Evolutionary conservation across 2,797 vertebrate genomes (phyloP), one percentile per base, ranked within the genome.

Genomic region (Benthosema pterotum): DNA sequence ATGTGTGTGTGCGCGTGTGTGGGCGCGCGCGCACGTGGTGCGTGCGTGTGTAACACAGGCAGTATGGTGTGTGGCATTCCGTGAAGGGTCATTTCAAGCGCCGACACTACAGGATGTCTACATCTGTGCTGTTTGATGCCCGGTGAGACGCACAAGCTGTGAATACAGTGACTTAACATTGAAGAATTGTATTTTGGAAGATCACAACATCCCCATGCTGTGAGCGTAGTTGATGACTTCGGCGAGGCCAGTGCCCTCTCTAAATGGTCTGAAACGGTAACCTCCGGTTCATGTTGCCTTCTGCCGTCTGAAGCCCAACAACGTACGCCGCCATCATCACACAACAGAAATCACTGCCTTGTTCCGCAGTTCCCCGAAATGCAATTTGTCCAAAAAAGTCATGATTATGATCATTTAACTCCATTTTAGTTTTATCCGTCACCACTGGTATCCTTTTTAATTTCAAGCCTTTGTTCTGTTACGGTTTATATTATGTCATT

Each of bases 121-220:
- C 90, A 91, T 91, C 87, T 91, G 92, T 88, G 83, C 84, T 80
- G 83, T 88, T 89, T 88, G 90, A 89, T 85, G 83, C 89, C 87
- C 64, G 74, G 61, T 58, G 83, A 91, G 92, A 89, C 86, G 84
- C 76, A 80, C 90, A 93, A 91, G 91, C 90, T 94, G 90, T 92
- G 88, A 91, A 91, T 90, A 91, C 92, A 91, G 83, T 83, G 84
- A 76, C 85, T 80, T 71, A 89, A 86, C 87, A 79, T 78, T 92
- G 90, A 93, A 84, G 81, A 87, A 93, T 91, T 82, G 89, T 79
- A 57, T 89, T 82, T 76, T 76, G 63, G 69, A 73, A 86, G 86
- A 90, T 88, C 87, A 88, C 77, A 89, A 78, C 78, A 80, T 55
- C 60, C 60, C 61, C 88, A 87, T 76, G 82, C 87, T 88, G 88